These are phyloP conservation scores for Sigmodon hispidus DNA, from an alignment of 2,113 vertebrate genomes.

Conservation along the genomic window DNA sequence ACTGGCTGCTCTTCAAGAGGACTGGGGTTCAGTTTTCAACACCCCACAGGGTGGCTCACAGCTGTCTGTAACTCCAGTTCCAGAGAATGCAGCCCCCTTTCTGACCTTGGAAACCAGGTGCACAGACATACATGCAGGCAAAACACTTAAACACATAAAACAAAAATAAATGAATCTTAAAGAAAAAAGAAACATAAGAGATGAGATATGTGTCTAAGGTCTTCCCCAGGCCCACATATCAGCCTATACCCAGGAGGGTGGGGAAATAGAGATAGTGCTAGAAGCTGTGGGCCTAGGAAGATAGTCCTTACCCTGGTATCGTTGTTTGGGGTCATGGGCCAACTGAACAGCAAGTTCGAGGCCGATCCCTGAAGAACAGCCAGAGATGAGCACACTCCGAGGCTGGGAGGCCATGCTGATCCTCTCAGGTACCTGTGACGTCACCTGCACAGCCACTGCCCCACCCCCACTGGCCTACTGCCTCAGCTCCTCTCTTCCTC, in stretches of 20 bases:
- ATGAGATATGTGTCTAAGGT: background rate
- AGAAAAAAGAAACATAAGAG: background rate
- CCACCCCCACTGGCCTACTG: rapidly evolving
- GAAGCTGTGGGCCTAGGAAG: background rate
- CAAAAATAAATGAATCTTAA: background rate
- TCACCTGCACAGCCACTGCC: conserved; percentile 25
- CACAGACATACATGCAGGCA: background rate
- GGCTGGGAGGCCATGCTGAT: conserved; percentile 74
- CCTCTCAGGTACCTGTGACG: conserved; percentile 2
- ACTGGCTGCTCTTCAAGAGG: background rate
- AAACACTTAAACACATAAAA: background rate
- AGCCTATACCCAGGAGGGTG: background rate
- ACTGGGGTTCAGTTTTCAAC: background rate
- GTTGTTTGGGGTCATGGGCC: conserved; percentile 86
- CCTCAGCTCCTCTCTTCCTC: background rate
- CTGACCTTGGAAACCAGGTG: background rate
- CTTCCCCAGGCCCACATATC: background rate
- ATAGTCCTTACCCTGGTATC: conserved; percentile 86
- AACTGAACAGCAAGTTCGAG: conserved; percentile 87
- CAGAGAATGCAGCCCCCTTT: background rate
- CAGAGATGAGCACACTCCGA: conserved; percentile 87
- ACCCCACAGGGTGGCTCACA: background rate
- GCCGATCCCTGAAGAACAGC: conserved; percentile 92
- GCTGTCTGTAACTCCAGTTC: background rate
- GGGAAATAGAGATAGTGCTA: background rate